Evolutionary conservation across 2,113 vertebrate species (phyloP).

Genomic region (Petromus typicus): DNA sequence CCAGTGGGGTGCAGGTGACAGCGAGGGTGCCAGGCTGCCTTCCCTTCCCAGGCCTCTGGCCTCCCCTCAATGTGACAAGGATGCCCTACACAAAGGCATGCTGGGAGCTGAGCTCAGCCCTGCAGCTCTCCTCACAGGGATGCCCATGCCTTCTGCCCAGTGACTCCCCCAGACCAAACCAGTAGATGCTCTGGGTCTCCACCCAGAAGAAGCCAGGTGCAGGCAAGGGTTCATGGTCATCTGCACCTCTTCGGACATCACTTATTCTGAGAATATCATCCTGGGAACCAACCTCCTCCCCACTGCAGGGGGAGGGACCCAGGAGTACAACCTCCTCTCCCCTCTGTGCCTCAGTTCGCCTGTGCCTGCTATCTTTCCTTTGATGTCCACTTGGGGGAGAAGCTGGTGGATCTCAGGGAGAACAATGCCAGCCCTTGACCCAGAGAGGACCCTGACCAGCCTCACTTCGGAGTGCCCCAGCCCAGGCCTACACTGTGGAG

Average conservation of each 20-base stretch:
- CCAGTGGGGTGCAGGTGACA: neutral
- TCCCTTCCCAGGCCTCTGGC: neutral
- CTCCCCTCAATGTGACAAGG: neutral
- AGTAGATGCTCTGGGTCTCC: neutral
- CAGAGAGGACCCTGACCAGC: neutral
- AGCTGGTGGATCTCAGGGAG: neutral
- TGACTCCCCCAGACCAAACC: neutral
- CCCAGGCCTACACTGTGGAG: rapidly evolving
- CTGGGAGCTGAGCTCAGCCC: rapidly evolving
- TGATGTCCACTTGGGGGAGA: neutral
- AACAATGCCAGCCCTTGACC: neutral
- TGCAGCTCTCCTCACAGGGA: neutral
- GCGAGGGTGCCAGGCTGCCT: neutral
- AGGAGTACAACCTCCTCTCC: neutral
- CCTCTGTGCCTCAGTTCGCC: neutral
- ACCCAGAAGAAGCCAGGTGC: neutral
- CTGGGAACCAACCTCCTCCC: neutral
- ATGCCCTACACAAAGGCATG: rapidly evolving
- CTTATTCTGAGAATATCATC: rapidly evolving
- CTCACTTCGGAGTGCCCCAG: neutral
- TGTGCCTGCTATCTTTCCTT: too few relatives aligned
- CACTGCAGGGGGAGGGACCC: too few relatives aligned
- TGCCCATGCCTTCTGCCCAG: neutral
- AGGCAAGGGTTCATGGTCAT: neutral
- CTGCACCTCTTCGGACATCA: rapidly evolving